Evolutionary conservation across 1,140 invertebrate species (phyloP), one percentile per base, ranked within the genome.

Genomic region (Papilio polytes): DNA sequence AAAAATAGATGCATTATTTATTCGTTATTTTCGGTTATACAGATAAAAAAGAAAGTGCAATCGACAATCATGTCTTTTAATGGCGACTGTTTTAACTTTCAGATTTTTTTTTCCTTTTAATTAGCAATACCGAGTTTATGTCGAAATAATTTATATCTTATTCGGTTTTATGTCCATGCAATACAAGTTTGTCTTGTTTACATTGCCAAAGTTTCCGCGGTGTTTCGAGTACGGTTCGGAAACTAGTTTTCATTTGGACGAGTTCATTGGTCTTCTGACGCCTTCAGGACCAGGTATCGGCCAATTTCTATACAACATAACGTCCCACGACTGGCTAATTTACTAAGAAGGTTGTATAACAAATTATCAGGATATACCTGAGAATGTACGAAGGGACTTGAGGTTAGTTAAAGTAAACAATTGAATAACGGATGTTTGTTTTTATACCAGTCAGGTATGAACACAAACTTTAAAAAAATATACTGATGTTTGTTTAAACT

Each of bases 201-300:
- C 74, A 83, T 83, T 83, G 76, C 76, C 80, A 83, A 87, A 85
- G 79, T 74, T 81, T 76, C 74, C 77, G 80, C 83, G 81, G 85
- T 82, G 87, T 87, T 87, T 85, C 86, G 81, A 77, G 82, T 72
- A 80, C 82, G 88, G 87, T 85, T 78, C 81, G 83, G 88, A 87
- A 92, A 93, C 92, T 86, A 89, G 91, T 92, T 94, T 91, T 76
- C 85, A 88, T 94, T 92, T 86, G 87, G 86, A 82, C 80, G 85
- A 84, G 92, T 93, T 94, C 91, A 92, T 87, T 80, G 91, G 77
- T 89, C 89, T 84, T 56, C 76, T 78, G 20, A 78, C 76, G 76
- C 76, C 76, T n/a, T 18, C 76, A 59, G 53, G 53, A 20, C 31
- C 77, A 78, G 77, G 56, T 66, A 44, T n/a, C 18, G 56, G 77